A percentile compares a stretch with the other conserved stretches of the same genome.
phyloP scores from a whole-genome alignment of 2,113 vertebrate genomes.

The Phoxinus phoxinus region DNA sequence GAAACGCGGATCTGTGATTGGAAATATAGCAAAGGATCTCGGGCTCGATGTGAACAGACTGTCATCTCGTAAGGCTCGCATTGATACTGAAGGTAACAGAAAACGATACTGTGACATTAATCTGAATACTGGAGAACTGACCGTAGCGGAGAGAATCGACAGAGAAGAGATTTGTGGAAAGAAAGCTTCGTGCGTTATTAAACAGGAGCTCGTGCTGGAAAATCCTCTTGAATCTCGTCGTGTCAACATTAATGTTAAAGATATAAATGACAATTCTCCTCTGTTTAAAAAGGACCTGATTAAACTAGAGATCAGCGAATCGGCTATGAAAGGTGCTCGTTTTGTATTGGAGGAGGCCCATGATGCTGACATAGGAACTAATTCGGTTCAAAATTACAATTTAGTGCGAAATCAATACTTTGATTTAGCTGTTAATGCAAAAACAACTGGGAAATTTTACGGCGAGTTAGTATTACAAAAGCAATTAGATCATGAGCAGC shows the following conservation, averaged over 20 bases:
- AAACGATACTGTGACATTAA: slow-evolving; percentile 69
- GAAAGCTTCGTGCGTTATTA: not conserved
- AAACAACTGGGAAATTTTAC: slow-evolving; percentile 38
- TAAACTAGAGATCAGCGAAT: slow-evolving; percentile 63
- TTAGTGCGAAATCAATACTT: slow-evolving; percentile 69
- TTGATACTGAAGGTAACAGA: slow-evolving; percentile 63
- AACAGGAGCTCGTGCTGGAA: slow-evolving; percentile 65
- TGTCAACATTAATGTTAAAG: slow-evolving; percentile 67
- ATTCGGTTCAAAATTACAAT: slow-evolving; percentile 64
- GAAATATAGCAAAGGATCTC: slow-evolving; percentile 72
- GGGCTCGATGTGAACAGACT: slow-evolving; percentile 61
- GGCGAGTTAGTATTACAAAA: slow-evolving; percentile 59
- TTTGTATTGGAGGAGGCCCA: slow-evolving; percentile 66
- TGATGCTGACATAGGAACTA: slow-evolving; percentile 67
- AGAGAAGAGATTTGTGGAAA: not conserved
- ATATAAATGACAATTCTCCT: slow-evolving; percentile 77
- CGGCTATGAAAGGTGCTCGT: slow-evolving; percentile 55
- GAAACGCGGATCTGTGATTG: slow-evolving; percentile 65
- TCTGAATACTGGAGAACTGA: slow-evolving; percentile 72
- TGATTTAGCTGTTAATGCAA: slow-evolving; percentile 65
- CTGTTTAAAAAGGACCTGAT: slow-evolving; percentile 61
- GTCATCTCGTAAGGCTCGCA: slow-evolving; percentile 47
- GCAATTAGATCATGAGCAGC: slow-evolving; percentile 65
- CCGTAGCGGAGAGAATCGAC: slow-evolving; percentile 4
- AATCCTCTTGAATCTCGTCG: slow-evolving; percentile 60